phyloP scores from a whole-genome alignment of 2,888 invertebrate genomes.

The Anodontia alba region DNA sequence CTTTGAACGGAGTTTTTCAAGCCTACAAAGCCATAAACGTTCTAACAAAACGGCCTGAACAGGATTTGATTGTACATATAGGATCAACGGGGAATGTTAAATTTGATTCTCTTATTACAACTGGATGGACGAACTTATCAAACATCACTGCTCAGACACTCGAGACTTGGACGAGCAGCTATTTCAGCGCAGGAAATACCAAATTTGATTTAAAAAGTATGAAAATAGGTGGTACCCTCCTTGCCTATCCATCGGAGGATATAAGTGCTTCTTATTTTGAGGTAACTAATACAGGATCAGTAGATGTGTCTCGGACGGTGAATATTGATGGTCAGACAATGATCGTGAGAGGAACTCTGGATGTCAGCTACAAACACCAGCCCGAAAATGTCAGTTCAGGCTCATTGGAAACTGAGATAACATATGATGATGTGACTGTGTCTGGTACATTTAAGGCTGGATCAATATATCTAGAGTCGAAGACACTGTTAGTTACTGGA shows the following conservation, averaged over 20 bases:
- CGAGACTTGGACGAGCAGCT: slow-evolving; percentile 38
- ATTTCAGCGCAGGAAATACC: slow-evolving; percentile 52
- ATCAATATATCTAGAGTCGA: slow-evolving; percentile 46
- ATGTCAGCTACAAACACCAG: slow-evolving; percentile 56
- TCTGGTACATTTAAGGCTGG: slow-evolving; percentile 66
- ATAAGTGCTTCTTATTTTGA: slow-evolving; percentile 41
- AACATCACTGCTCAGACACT: slow-evolving; percentile 42
- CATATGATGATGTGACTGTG: slow-evolving; percentile 48
- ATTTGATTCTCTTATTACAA: slow-evolving; percentile 51
- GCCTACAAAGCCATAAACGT: slow-evolving; percentile 51
- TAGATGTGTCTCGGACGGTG: slow-evolving; percentile 43
- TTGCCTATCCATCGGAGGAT: slow-evolving; percentile 39
- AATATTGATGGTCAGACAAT: slow-evolving; percentile 7
- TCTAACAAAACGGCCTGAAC: slow-evolving; percentile 19
- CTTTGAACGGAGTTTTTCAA: slow-evolving; percentile 53
- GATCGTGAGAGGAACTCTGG: slow-evolving; percentile 32
- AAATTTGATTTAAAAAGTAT: slow-evolving; percentile 43
- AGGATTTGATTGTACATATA: slow-evolving; percentile 30
- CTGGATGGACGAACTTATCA: slow-evolving; percentile 45
- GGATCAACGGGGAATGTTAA: slow-evolving; percentile 36
- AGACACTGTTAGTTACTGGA: slow-evolving; percentile 47
- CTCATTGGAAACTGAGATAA: slow-evolving; percentile 44
- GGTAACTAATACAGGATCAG: slow-evolving; percentile 41
- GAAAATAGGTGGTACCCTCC: slow-evolving; percentile 45
- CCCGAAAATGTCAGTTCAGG: slow-evolving; percentile 48